Conservation (phyloP, 2,888 invertebrate genomes). For the Drosophila nigricruria region DNA sequence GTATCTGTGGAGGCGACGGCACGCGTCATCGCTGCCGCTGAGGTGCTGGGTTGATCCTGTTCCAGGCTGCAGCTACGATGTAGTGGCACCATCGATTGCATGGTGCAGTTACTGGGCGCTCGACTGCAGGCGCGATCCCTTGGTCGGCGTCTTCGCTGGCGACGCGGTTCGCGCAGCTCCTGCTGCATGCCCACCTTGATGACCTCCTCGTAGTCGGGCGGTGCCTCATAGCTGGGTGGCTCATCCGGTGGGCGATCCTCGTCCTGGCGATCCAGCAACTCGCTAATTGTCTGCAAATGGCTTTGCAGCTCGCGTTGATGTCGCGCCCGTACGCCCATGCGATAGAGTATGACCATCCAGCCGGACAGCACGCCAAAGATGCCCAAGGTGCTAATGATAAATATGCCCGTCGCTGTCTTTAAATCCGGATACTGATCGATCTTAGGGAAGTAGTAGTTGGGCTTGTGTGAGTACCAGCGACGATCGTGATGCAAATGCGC, state of each 20-base stretch:
- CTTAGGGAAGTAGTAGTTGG: constrained; percentile 91
- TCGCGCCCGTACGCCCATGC: constrained; percentile 88
- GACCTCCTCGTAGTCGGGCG: constrained; percentile 90
- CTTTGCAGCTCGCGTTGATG: constrained; percentile 89
- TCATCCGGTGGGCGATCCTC: constrained; percentile 85
- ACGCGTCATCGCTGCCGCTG: constrained; percentile 77
- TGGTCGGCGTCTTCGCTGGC: constrained; percentile 70
- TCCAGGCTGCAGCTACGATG: constrained; percentile 70
- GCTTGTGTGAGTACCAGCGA: constrained; percentile 89
- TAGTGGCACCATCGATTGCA: constrained; percentile 71
- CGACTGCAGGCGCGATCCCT: constrained; percentile 70
- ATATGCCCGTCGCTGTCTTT: constrained; percentile 88
- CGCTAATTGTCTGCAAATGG: constrained; percentile 89
- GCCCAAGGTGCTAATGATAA: constrained; percentile 88
- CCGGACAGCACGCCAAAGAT: constrained; percentile 88
- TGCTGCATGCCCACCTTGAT: constrained; percentile 87
- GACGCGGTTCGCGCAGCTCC: constrained; percentile 83
- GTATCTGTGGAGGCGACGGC: constrained; percentile 68
- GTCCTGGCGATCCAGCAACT: constrained; percentile 87
- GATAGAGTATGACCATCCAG: constrained; percentile 88
- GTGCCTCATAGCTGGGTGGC: constrained; percentile 90
- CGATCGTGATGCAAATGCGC: constrained; percentile 86
- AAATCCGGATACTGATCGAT: constrained; percentile 88
- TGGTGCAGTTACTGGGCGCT: constrained; percentile 69
- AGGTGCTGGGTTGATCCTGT: constrained; percentile 79